These are phyloP conservation scores for Halichoerus grypus DNA, from an alignment of 2,113 vertebrate species.

Conservation along the genomic window DNA sequence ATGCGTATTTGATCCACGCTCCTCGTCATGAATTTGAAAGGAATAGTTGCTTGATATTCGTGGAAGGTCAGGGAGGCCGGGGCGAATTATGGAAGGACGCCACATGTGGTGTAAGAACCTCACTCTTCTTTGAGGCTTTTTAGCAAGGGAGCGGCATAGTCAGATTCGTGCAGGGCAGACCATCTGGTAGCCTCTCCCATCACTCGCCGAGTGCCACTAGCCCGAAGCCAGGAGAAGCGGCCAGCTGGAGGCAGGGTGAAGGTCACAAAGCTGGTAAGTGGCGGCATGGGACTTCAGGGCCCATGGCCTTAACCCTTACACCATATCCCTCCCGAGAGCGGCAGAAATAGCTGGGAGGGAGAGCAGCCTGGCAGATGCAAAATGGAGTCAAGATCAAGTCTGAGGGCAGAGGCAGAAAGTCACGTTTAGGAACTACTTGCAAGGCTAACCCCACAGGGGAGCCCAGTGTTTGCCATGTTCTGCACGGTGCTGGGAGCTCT, in stretches of 20 bases:
- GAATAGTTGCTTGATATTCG: not conserved
- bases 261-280: not conserved
- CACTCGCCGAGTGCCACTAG: not conserved
- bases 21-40: not conserved
- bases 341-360: not conserved
- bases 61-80: not conserved
- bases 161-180: not conserved
- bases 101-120: not conserved
- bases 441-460: not conserved
- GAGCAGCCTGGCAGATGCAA: fast-evolving
- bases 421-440: fast-evolving
- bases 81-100: not conserved
- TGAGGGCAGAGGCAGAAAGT: not conserved
- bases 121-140: not conserved
- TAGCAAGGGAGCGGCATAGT: not conserved
- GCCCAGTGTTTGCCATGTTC: not conserved
- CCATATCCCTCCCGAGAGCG: fast-evolving
- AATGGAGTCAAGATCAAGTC: not conserved
- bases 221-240: not conserved
- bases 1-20: not conserved
- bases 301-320: not conserved
- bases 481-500: fast-evolving
- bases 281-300: not conserved
- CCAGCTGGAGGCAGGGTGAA: not conserved
- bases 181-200: too few species aligned